Percentiles rank a stretch among this genome's conserved stretches.
phyloP scores from a whole-genome alignment of 2,888 invertebrate species.

The Scaptomyza parva region DNA sequence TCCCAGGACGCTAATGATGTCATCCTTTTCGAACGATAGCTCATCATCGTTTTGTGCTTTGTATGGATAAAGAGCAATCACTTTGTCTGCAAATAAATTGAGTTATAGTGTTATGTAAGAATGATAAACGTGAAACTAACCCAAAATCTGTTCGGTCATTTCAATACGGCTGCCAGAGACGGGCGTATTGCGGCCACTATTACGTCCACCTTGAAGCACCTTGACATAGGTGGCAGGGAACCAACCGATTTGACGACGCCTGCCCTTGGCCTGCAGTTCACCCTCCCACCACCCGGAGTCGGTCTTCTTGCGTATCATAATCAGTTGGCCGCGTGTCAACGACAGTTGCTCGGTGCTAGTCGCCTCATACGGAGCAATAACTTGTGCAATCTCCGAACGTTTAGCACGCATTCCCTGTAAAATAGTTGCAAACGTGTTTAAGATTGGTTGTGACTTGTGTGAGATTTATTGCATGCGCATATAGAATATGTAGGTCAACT shows the following conservation, averaged over 20 bases:
- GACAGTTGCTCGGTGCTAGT: constrained; percentile 96
- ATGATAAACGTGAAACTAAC: constrained; percentile 52
- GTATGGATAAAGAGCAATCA: constrained; percentile 96
- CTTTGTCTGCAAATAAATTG: constrained; percentile 88
- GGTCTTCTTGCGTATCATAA: constrained; percentile 98
- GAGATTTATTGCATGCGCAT: not conserved
- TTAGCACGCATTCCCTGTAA: constrained; percentile 88
- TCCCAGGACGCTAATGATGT: constrained; percentile 94
- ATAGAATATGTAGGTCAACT: constrained; percentile 57
- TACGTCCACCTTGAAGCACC: constrained; percentile 89
- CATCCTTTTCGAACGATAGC: constrained; percentile 95
- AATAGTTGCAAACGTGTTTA: not conserved
- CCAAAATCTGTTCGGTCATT: constrained; percentile 85
- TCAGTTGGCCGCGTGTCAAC: constrained; percentile 94
- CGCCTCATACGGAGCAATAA: constrained; percentile 96
- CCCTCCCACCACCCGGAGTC: constrained; percentile 99
- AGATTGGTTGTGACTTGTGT: constrained; percentile 18
- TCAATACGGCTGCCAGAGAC: constrained; percentile 90
- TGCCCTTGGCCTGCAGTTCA: constrained; percentile 96
- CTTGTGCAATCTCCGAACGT: constrained; percentile 96
- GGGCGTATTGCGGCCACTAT: constrained; percentile 90
- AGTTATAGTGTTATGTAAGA: not conserved
- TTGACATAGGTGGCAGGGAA: constrained; percentile 99
- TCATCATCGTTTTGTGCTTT: constrained; percentile 98
- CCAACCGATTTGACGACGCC: constrained; percentile 98